Percentiles rank a stretch among this genome's conserved stretches.
phyloP scores from a whole-genome alignment of 1,140 invertebrate species.

The Temnothorax curvispinosus region DNA sequence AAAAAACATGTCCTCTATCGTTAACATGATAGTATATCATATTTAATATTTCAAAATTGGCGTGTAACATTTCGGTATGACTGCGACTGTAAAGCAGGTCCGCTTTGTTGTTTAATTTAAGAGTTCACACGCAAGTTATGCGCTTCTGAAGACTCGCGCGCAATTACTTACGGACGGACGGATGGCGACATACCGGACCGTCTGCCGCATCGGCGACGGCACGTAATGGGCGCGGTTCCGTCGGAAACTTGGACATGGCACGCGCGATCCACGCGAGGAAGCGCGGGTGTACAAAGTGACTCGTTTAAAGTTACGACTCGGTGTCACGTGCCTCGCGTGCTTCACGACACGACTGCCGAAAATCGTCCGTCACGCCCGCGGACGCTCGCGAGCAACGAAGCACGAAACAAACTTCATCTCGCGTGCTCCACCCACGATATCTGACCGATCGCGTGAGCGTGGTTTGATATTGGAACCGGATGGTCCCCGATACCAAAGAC shows the following conservation, averaged over 20 bases:
- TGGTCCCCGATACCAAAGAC: conserved; percentile 14
- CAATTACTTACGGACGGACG: conserved; percentile 20
- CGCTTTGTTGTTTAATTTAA: conserved; percentile 56
- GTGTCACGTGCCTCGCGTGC: conserved; percentile 62
- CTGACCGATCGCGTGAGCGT: conserved; percentile 42
- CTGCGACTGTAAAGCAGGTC: neutral
- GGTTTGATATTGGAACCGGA: conserved; percentile 18
- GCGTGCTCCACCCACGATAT: neutral
- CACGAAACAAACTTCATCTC: conserved; percentile 43
- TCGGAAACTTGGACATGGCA: conserved; percentile 34
- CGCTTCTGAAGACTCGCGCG: conserved; percentile 48
- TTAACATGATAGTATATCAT: neutral
- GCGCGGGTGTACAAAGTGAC: conserved; percentile 51
- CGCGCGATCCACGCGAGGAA: conserved; percentile 32
- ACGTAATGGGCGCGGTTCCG: conserved; percentile 42
- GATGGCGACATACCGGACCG: conserved; percentile 61
- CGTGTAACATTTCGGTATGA: neutral
- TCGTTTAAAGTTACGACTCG: conserved; percentile 64
- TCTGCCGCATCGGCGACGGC: conserved; percentile 45
- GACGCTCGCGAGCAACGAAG: neutral
- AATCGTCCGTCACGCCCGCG: conserved; percentile 38
- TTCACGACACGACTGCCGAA: conserved; percentile 30
- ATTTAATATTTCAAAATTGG: neutral
- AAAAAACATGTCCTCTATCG: no score
- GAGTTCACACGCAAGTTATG: conserved; percentile 35